These are phyloP conservation scores for Parambassis ranga DNA, from an alignment of 2,797 vertebrate species.

Conservation along the genomic window DNA sequence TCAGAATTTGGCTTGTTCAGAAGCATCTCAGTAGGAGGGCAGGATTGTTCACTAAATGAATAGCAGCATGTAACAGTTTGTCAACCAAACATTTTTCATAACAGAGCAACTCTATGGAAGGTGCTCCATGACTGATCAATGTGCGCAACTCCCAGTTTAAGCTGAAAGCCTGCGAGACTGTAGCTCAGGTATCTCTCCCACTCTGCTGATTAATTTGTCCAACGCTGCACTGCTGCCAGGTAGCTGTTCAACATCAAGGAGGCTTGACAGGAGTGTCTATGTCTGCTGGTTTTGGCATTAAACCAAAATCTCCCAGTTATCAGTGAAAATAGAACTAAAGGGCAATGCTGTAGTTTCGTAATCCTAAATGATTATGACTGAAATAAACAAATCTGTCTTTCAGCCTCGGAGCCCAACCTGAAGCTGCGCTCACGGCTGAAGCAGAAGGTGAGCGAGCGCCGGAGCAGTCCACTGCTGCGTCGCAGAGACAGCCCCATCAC, in stretches of 20 bases:
- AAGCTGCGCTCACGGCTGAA: slow-evolving; percentile 94
- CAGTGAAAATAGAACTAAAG: not conserved
- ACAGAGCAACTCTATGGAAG: slow-evolving; percentile 21
- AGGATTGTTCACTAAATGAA: slow-evolving; percentile 6
- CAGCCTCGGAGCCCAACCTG: slow-evolving; percentile 96
- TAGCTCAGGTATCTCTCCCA: slow-evolving; percentile 33
- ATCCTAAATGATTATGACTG: too few species aligned
- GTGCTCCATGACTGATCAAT: slow-evolving; percentile 26
- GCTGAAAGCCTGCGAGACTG: slow-evolving; percentile 30
- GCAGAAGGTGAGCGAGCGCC: slow-evolving; percentile 94
- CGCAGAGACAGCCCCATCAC: slow-evolving; percentile 88
- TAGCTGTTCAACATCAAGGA: slow-evolving; percentile 18
- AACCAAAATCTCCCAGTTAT: not conserved
- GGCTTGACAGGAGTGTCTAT: not conserved
- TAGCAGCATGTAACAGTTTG: slow-evolving; percentile 22
- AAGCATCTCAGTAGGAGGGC: slow-evolving; percentile 17
- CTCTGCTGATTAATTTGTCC: slow-evolving; percentile 28
- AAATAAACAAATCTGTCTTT: too few species aligned
- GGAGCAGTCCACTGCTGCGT: slow-evolving; percentile 93
- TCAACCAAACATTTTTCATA: slow-evolving; percentile 44
- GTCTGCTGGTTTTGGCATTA: not conserved
- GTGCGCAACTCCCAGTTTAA: slow-evolving; percentile 15
- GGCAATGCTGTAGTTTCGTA: not conserved
- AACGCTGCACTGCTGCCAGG: slow-evolving; percentile 17
- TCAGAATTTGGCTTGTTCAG: slow-evolving; percentile 28